These are phyloP conservation scores for Gymnodraco acuticeps DNA, from an alignment of 2,797 vertebrate species.

Conservation along the genomic window DNA sequence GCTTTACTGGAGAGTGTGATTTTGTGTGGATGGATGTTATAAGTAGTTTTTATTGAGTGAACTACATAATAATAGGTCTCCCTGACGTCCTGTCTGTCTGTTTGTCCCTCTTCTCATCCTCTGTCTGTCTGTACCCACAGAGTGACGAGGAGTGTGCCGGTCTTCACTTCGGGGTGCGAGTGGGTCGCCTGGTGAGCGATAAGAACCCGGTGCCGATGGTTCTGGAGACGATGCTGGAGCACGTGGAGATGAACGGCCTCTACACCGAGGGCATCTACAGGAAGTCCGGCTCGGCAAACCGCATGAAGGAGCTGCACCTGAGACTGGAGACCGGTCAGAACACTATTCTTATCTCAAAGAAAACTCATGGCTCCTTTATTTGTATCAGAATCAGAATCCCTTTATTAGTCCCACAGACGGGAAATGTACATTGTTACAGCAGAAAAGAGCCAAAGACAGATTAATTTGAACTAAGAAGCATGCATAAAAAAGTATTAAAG, in stretches of 20 bases:
- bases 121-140: conserved; percentile 71
- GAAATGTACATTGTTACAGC: too few relatives aligned
- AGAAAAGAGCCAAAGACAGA: too few relatives aligned
- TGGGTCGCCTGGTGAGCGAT: conserved; percentile 89
- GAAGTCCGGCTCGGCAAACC: conserved; percentile 96
- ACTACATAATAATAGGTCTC: background rate
- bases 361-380: background rate
- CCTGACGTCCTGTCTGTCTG: too few relatives aligned
- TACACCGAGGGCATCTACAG: conserved; percentile 99
- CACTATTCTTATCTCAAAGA: background rate
- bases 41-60: too few relatives aligned
- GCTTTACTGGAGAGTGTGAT: background rate
- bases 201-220: conserved; percentile 93
- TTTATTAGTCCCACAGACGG: too few relatives aligned
- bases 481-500: too few relatives aligned
- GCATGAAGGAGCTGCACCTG: conserved; percentile 94
- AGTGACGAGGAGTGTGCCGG: conserved; percentile 85
- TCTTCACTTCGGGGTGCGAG: conserved; percentile 91
- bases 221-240: conserved; percentile 95
- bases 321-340: conserved; percentile 89
- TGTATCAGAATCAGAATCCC: background rate
- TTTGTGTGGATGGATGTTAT: background rate
- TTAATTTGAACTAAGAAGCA: too few relatives aligned
- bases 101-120: too few relatives aligned
- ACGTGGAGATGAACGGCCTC: conserved; percentile 97